phyloP scores from a whole-genome alignment of 2,888 invertebrate genomes.

The Drosophila conformis region DNA sequence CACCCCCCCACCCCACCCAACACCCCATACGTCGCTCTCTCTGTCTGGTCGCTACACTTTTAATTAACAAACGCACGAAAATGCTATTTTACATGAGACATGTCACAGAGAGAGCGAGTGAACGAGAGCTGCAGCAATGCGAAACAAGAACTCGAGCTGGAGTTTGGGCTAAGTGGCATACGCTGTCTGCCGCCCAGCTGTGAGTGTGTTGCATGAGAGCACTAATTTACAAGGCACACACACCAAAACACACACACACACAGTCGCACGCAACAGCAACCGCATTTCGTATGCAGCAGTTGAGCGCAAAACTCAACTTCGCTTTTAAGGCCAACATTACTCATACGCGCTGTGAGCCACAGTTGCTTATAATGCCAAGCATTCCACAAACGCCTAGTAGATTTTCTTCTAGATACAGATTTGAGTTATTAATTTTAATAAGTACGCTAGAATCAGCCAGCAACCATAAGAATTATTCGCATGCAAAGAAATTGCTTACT shows the following conservation, averaged over 20 bases:
- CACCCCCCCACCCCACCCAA: neutral
- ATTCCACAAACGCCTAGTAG: neutral
- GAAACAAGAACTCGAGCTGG: conserved; percentile 1
- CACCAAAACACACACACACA: conserved; percentile 6
- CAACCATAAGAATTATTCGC: no score
- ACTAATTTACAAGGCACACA: conserved; percentile 41
- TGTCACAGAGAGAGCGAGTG: conserved; percentile 22
- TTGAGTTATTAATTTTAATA: neutral
- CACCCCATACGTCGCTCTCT: neutral
- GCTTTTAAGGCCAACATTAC: conserved; percentile 24
- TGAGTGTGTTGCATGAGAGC: conserved; percentile 42
- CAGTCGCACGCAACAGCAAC: conserved; percentile 21
- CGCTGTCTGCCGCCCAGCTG: conserved; percentile 38
- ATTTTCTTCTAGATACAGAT: neutral
- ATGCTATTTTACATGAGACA: conserved; percentile 70
- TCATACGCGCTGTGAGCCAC: neutral
- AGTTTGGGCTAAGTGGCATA: conserved; percentile 49
- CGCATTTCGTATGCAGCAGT: conserved; percentile 47
- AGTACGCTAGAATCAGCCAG: no score
- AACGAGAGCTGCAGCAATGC: neutral
- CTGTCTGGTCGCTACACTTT: conserved; percentile 53
- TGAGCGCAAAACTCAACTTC: conserved; percentile 13
- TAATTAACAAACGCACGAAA: conserved; percentile 80
- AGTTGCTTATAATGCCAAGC: neutral
- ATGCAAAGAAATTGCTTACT: no score